A percentile compares a stretch with the other conserved stretches of the same genome.
Evolutionary conservation across 53 echinoderm and acorn worm species (phyloP).

Genomic region (Antedon mediterranea): DNA sequence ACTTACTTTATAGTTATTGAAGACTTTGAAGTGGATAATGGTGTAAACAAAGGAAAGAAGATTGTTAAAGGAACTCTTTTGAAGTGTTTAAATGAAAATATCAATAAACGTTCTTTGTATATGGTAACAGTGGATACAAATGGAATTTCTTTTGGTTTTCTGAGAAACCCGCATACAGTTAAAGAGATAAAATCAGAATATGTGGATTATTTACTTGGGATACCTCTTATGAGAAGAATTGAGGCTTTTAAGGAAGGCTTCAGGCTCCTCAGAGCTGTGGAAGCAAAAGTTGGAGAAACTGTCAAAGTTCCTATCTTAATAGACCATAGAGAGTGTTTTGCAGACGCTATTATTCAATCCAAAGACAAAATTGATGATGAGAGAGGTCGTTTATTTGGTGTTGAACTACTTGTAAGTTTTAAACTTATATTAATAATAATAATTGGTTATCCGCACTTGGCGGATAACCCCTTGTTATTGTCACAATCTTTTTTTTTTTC

Average conservation of each 20-base stretch:
- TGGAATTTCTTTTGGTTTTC: background rate
- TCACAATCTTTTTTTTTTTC: too few relatives aligned
- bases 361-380: background rate
- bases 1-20: background rate
- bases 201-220: background rate
- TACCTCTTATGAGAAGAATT: background rate
- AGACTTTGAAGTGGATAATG: background rate
- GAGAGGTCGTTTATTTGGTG: background rate
- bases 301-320: background rate
- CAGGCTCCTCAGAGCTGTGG: background rate
- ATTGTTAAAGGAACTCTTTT: background rate
- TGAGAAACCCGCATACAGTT: background rate
- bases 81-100: background rate
- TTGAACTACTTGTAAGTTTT: background rate
- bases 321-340: background rate
- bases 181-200: background rate
- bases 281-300: background rate
- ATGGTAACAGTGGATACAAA: background rate
- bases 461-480: too few relatives aligned
- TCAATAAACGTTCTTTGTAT: background rate
- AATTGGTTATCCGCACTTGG: too few relatives aligned
- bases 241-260: background rate
- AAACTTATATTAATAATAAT: background rate
- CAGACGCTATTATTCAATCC: background rate
- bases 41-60: background rate